Base-by-base conservation (phyloP, 2,888 invertebrate genomes). In the Halocaridina rubra region DNA sequence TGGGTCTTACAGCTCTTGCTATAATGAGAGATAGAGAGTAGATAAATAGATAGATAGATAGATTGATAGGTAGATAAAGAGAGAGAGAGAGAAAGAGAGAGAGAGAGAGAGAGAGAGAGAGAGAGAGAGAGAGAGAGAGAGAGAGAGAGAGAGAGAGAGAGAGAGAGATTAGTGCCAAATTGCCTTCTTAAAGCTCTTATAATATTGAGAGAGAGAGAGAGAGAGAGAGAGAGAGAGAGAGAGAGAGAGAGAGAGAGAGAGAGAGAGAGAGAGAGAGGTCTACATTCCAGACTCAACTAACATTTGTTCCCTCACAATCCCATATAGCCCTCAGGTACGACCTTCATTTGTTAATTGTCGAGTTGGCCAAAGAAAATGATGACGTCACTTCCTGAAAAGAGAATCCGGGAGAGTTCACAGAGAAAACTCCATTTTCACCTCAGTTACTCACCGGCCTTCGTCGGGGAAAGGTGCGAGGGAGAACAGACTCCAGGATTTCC, bases 101-200 rank as follows among this genome's bases (percentile, higher is more conserved):
- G 27, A 30, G 30, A 71, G 30, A 30, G 71, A 71, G 29, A 71
- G 32, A 71, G 16, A 24, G 30, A 71, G 71, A 71, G 69, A 69
- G 69, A 69, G n/a, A n/a, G n/a, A n/a, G 29, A 29, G 29, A 29
- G 29, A 29, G 29, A 29, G 29, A 13, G 29, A 29, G 29, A 29
- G 69, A 69, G 69, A 69, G 27, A 27, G 69, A 69, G 69, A 69
- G 27, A 69, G 69, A 5, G 29, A 67, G 67, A 67, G 29, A 67
- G 67, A 67, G 67, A 67, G 29, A 67, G 67, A 67, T 19, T 5
- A 27, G 67, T 24, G 27, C n/a, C n/a, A n/a, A n/a, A 27, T 5
- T 19, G 67, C 27, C 3, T 24, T 24, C 27, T 3, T 19, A 22
- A 29, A 67, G 59, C 13, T n/a, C 5, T 3, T 3, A 3, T 10